A percentile compares a stretch with the other conserved stretches of the same genome.
Evolutionary conservation across 2,888 invertebrate genomes (phyloP).

Genomic region (Ferdinandea cuprea): DNA sequence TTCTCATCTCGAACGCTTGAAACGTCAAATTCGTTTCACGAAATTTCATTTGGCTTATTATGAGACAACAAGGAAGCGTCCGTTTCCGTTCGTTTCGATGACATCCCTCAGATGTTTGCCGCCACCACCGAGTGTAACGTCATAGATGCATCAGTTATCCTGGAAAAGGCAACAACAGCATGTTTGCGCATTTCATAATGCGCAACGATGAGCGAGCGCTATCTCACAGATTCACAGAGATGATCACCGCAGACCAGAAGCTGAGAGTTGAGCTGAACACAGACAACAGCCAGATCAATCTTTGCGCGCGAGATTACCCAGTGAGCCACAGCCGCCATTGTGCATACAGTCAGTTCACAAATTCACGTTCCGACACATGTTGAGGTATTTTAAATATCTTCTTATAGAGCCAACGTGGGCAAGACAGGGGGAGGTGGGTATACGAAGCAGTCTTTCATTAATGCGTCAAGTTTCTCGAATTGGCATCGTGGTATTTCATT

Average conservation of each 20-base stretch:
- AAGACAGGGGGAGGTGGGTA: conserved; percentile 2
- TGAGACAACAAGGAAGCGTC: conserved; percentile 63
- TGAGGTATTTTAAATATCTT: conserved; percentile 52
- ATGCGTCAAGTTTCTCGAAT: conserved; percentile 70
- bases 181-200: conserved; percentile 71
- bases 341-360: conserved; percentile 3
- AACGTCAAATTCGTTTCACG: conserved; percentile 58
- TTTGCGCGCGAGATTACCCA: conserved; percentile 39
- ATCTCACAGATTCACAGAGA: conserved; percentile 47
- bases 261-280: not conserved
- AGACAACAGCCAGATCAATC: conserved; percentile 50
- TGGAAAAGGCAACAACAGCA: conserved; percentile 70
- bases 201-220: conserved; percentile 15
- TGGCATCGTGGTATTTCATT: conserved; percentile 69
- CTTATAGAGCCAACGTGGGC: not conserved
- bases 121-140: conserved; percentile 68
- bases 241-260: conserved; percentile 39
- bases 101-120: conserved; percentile 68
- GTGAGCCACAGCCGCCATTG: conserved; percentile 4
- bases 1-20: conserved; percentile 28
- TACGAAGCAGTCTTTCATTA: conserved; percentile 59
- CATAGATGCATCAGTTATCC: conserved; percentile 55
- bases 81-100: conserved; percentile 49
- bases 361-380: conserved; percentile 20
- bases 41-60: conserved; percentile 68